Conservation (phyloP, 2,888 invertebrate genomes). For the Ceraclea dissimilis region DNA sequence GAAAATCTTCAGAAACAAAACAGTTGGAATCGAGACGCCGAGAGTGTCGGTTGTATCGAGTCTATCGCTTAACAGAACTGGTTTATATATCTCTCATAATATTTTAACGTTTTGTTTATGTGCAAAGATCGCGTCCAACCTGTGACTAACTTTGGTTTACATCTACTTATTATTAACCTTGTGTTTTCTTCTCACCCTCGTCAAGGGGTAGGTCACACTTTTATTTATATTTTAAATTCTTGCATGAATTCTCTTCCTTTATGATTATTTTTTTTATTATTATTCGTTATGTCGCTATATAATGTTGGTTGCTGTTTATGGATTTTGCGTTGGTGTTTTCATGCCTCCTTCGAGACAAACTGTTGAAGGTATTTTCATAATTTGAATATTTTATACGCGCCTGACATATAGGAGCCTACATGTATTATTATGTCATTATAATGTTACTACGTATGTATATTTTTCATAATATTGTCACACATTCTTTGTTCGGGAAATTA, state of each 20-base stretch:
- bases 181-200: not conserved
- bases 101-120: not conserved
- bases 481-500: not conserved
- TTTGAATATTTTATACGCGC: not conserved
- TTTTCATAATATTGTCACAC: not conserved
- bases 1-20: not conserved
- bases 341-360: not conserved
- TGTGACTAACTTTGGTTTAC: not conserved
- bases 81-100: not conserved
- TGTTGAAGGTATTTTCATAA: not conserved
- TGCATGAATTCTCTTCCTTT: not conserved
- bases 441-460: not conserved
- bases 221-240: too few species aligned
- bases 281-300: not conserved
- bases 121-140: not conserved
- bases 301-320: not conserved
- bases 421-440: not conserved
- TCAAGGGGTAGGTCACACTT: not conserved
- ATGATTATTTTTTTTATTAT: not conserved
- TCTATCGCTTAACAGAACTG: not conserved
- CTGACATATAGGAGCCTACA: not conserved
- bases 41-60: constrained; percentile 7
- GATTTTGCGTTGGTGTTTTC: not conserved
- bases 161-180: not conserved
- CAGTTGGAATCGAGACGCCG: constrained; percentile 11